A percentile compares a stretch with the other conserved stretches of the same genome.
Evolutionary conservation across 2,113 vertebrate species (phyloP).

Genomic region (Indri indri): DNA sequence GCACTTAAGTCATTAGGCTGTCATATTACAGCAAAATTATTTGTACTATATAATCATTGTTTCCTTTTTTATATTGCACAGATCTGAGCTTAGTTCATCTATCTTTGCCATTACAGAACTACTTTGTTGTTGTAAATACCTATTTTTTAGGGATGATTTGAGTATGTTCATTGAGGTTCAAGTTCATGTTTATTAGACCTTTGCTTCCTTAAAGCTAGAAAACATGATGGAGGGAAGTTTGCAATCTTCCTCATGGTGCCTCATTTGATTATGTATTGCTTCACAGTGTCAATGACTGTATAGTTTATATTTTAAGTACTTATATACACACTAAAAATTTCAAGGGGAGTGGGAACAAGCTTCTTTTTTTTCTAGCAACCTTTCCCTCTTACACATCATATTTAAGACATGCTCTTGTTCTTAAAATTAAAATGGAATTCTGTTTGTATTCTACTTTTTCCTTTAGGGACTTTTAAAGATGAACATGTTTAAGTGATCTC

Average conservation of each 20-base stretch:
- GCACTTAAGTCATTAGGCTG: slow-evolving; percentile 87
- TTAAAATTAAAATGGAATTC: slow-evolving; percentile 23
- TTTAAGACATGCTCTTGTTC: background rate
- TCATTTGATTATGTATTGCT: slow-evolving; percentile 31
- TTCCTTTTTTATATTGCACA: slow-evolving; percentile 81
- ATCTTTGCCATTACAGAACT: slow-evolving; percentile 73
- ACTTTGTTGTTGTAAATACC: slow-evolving; percentile 74
- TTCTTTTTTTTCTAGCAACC: background rate
- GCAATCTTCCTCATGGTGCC: background rate
- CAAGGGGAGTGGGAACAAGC: background rate
- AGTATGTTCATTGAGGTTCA: slow-evolving; percentile 51
- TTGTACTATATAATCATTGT: slow-evolving; percentile 81
- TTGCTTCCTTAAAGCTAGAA: slow-evolving; percentile 47
- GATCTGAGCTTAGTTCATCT: slow-evolving; percentile 80
- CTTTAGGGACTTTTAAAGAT: slow-evolving; percentile 12
- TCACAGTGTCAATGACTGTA: slow-evolving; percentile 1
- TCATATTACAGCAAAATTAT: slow-evolving; percentile 88
- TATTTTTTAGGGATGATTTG: slow-evolving; percentile 68
- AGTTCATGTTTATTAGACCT: slow-evolving; percentile 69
- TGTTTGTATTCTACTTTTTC: background rate
- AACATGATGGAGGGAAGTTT: slow-evolving; percentile 36
- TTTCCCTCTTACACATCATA: background rate
- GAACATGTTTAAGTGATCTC: background rate
- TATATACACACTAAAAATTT: slow-evolving; percentile 15
- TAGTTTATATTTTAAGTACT: slow-evolving; percentile 48